A percentile compares a stretch with the other conserved stretches of the same genome.
These are phyloP conservation scores for Epinotia ramella DNA, from an alignment of 2,888 invertebrate genomes.

Conservation along the genomic window DNA sequence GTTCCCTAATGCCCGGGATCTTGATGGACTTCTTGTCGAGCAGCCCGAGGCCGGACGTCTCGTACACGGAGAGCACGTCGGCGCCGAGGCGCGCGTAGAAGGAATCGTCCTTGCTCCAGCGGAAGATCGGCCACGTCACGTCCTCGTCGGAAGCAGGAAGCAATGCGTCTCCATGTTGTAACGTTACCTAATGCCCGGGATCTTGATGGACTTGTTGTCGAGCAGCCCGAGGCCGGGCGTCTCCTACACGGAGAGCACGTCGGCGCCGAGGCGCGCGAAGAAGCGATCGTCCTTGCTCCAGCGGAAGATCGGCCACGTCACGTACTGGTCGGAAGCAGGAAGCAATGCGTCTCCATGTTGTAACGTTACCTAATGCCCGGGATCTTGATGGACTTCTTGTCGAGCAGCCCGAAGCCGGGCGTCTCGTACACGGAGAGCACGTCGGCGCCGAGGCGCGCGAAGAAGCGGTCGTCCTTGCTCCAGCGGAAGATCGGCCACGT, in stretches of 20 bases:
- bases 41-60: slow-evolving; percentile 97
- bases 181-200: slow-evolving; percentile 89
- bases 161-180: too few relatives aligned
- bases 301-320: slow-evolving; percentile 97
- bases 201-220: slow-evolving; percentile 97
- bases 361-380: slow-evolving; percentile 87
- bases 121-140: slow-evolving; percentile 61
- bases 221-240: slow-evolving; percentile 97
- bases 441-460: slow-evolving; percentile 94
- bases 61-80: slow-evolving; percentile 96
- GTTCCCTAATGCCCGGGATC: slow-evolving; percentile 90
- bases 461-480: slow-evolving; percentile 98
- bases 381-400: slow-evolving; percentile 97
- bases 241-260: slow-evolving; percentile 96
- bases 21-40: slow-evolving; percentile 98
- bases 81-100: slow-evolving; percentile 96
- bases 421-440: slow-evolving; percentile 97
- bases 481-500: slow-evolving; percentile 98
- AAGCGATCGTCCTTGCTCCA: slow-evolving; percentile 99
- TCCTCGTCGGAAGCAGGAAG: too few relatives aligned
- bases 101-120: slow-evolving; percentile 98
- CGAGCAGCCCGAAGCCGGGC: slow-evolving; percentile 96
- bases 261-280: slow-evolving; percentile 94
- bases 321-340: slow-evolving; percentile 92
- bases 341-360: neutral